Percentiles rank a stretch among this genome's conserved stretches.
Evolutionary conservation across 2,113 vertebrate genomes (phyloP).

Genomic region (Festucalex cinctus): DNA sequence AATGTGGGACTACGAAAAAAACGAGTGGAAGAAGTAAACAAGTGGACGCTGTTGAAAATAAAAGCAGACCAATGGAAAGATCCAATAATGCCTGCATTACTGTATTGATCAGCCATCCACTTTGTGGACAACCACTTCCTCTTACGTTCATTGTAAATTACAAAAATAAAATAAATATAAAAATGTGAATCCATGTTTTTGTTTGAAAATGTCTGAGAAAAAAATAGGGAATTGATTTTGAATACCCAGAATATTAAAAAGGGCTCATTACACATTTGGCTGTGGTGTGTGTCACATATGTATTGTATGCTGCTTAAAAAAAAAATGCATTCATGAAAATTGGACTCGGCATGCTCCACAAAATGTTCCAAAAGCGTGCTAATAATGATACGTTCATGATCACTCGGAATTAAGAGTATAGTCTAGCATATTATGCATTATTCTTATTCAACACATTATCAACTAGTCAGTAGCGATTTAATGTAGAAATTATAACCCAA

Average conservation of each 20-base stretch:
- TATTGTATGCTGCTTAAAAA: not conserved
- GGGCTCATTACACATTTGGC: not conserved
- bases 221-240: not conserved
- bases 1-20: slow-evolving; percentile 94
- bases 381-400: not conserved
- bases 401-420: not conserved
- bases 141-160: slow-evolving; percentile 65
- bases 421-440: not conserved
- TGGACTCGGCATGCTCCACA: not conserved
- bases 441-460: not conserved
- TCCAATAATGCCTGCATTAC: slow-evolving; percentile 45
- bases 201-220: not conserved
- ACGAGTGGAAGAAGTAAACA: slow-evolving; percentile 91
- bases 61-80: slow-evolving; percentile 44
- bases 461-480: too few species aligned
- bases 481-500: too few species aligned
- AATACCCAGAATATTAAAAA: not conserved
- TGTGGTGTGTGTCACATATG: not conserved
- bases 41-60: slow-evolving; percentile 43
- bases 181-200: slow-evolving; percentile 25
- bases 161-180: slow-evolving; percentile 78
- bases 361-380: not conserved
- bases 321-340: not conserved
- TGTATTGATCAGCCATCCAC: slow-evolving; percentile 63
- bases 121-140: slow-evolving; percentile 74